These are phyloP conservation scores for Phocides pigmalion DNA, from an alignment of 1,140 invertebrate genomes.

Conservation along the genomic window DNA sequence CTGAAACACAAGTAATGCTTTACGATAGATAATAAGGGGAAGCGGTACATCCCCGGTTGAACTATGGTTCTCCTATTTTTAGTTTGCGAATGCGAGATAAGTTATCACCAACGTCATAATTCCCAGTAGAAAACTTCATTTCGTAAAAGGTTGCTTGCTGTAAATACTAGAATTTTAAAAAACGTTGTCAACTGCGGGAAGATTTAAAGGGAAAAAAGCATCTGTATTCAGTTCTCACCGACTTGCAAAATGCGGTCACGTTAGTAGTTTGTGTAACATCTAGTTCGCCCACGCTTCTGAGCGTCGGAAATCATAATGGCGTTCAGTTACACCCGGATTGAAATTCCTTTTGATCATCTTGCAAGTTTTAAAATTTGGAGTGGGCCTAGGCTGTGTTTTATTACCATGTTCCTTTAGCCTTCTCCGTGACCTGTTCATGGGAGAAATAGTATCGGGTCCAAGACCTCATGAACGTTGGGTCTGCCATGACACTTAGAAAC, in stretches of 20 bases:
- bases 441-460: too few relatives aligned
- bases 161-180: constrained; percentile 14
- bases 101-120: constrained; percentile 5
- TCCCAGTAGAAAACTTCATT: not conserved
- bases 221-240: constrained; percentile 34
- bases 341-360: constrained; percentile 20
- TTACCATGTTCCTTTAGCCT: too few relatives aligned
- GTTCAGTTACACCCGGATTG: constrained; percentile 8
- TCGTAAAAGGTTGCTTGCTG: not conserved
- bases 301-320: constrained; percentile 6
- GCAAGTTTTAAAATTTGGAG: not conserved
- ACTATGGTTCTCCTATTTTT: too few relatives aligned
- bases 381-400: not conserved
- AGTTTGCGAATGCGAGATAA: too few relatives aligned
- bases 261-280: constrained; percentile 35
- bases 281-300: constrained; percentile 29
- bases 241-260: constrained; percentile 40
- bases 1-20: too few relatives aligned
- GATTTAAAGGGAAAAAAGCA: constrained; percentile 35
- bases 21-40: too few relatives aligned
- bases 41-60: too few relatives aligned
- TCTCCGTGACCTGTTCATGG: too few relatives aligned
- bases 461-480: too few relatives aligned
- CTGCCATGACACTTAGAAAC: too few relatives aligned
- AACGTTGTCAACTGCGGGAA: constrained; percentile 31